Base-by-base conservation (phyloP, 2,797 vertebrate species). In the Falco concolor region DNA sequence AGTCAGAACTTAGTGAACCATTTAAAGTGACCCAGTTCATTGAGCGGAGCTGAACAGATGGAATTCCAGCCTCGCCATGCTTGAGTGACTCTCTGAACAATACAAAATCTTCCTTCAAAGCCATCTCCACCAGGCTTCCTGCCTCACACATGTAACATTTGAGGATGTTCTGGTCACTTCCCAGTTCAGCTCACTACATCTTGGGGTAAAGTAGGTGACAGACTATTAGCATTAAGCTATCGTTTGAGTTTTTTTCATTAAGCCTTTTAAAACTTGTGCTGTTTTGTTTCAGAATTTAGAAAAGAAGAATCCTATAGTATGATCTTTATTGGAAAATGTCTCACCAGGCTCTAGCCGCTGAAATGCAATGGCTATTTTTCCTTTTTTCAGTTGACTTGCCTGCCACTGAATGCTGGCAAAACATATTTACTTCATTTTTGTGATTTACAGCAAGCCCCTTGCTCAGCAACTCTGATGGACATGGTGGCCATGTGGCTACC, bases 41-140 rank as follows among this genome's bases (percentile, higher is more conserved):
- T 98, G 98, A 98, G 95, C 96, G 78, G 93, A 98, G 96, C 96
- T 94, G 97, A 98, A 98, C 98, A 98, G 98, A 98, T 98, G 97
- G 97, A 98, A 98, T 97, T 98, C 97, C 93, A 98, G 84, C 96
- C 97, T 96, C 0, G 64, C 75, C 81, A 79, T 89, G 97, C 95
- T 96, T 97, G 95, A 96, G 30, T 61, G 86, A 72, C 38, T 95
- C 81, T 61, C 84, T 59, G 87, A 98, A 97, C 97, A 98, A 98
- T 96, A 94, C 95, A 96, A 97, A 97, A 93, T 94, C 92, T 96
- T 97, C 91, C 93, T 96, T 94, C 96, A 96, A 85, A 97, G 90
- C 90, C 42, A 49, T 76, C 76, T 95, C 92, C 84, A 95, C 80
- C 65, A 90, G 95, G 93, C 85, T 95, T 96, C 90, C 90, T 91